Conservation (phyloP, 2,888 invertebrate genomes). For the Sympetrum striolatum region DNA sequence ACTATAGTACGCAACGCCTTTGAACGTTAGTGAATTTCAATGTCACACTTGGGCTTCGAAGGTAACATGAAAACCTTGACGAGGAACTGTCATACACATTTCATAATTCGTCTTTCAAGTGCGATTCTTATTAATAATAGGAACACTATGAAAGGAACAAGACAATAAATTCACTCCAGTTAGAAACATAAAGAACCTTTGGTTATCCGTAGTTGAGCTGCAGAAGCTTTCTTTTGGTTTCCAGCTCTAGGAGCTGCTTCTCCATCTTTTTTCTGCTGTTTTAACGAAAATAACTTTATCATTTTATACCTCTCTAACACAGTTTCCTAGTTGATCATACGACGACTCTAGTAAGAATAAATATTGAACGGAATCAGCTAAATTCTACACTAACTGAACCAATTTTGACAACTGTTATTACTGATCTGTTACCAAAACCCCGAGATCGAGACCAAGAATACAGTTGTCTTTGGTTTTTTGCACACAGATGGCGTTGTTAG, state of each 20-base stretch:
- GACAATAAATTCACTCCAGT: not conserved
- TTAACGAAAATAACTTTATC: slow-evolving; percentile 98
- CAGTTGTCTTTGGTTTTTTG: slow-evolving; percentile 11
- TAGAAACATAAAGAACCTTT: slow-evolving; percentile 74
- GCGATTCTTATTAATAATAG: not conserved
- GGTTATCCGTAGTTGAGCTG: slow-evolving; percentile 95
- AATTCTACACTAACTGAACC: not conserved
- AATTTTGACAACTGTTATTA: slow-evolving; percentile 41
- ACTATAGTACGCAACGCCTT: not conserved
- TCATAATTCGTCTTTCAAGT: not conserved
- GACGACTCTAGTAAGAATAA: not conserved
- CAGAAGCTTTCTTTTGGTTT: slow-evolving; percentile 91
- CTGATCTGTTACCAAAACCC: not conserved
- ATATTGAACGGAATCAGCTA: not conserved
- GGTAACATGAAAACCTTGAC: slow-evolving; percentile 22
- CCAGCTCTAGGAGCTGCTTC: slow-evolving; percentile 78
- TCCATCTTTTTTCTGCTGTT: slow-evolving; percentile 98
- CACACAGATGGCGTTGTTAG: slow-evolving; percentile 35
- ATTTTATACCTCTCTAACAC: slow-evolving; percentile 62
- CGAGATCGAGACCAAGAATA: not conserved
- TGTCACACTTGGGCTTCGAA: not conserved
- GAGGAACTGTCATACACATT: slow-evolving; percentile 8
- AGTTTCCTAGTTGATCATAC: slow-evolving; percentile 12
- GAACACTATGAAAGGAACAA: not conserved
- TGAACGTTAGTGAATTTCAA: not conserved